A percentile compares a stretch with the other conserved stretches of the same genome.
These are phyloP conservation scores for Lichenostomus cassidix DNA, from an alignment of 2,113 vertebrate genomes.

Conservation along the genomic window DNA sequence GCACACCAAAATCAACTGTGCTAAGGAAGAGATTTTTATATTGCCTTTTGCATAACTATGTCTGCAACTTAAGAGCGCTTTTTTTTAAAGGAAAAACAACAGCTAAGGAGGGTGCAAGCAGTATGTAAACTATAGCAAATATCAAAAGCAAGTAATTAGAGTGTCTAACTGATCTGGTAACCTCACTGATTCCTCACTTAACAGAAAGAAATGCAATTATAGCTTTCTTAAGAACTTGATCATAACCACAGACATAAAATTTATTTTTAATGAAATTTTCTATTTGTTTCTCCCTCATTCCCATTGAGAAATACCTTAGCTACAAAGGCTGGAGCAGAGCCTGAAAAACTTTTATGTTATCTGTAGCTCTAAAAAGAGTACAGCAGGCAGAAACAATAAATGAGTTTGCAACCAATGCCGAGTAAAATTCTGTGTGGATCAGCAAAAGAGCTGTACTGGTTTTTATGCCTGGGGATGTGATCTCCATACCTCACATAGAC, in stretches of 20 bases:
- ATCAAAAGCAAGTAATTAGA: not conserved
- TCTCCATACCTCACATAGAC: not conserved
- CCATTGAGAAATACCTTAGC: not conserved
- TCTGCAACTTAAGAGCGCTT: not conserved
- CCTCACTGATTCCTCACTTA: not conserved
- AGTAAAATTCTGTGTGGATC: not conserved
- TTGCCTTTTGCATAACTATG: not conserved
- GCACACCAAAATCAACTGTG: not conserved
- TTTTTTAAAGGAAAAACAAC: not conserved
- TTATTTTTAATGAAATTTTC: not conserved
- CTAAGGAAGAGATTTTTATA: not conserved
- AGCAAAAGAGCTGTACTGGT: not conserved
- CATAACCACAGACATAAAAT: not conserved
- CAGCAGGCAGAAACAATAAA: not conserved
- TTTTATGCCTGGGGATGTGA: not conserved
- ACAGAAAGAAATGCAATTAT: not conserved
- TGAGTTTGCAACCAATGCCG: not conserved
- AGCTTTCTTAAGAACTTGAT: not conserved
- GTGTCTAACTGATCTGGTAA: not conserved
- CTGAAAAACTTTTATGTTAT: not conserved
- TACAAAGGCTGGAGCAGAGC: not conserved
- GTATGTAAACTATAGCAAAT: not conserved
- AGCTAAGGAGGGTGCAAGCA: not conserved
- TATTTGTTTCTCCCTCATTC: not conserved
- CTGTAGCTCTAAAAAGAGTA: not conserved